Evolutionary conservation across 2,113 vertebrate genomes (phyloP).

Genomic region (Lamprologus callipterus): DNA sequence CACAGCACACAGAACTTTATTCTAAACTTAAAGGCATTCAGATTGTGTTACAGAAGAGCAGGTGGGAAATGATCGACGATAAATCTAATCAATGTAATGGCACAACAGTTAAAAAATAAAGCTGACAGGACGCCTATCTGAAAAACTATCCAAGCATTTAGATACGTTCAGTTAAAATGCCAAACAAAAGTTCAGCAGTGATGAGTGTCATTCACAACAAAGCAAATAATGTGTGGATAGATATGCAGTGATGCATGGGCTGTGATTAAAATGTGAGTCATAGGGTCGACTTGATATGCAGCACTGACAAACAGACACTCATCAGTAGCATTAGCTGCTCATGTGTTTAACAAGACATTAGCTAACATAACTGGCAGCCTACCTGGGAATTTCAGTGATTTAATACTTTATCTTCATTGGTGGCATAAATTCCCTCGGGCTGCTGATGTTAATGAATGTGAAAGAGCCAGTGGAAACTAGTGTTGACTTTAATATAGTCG

Average conservation of each 20-base stretch:
- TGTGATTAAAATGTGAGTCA: neutral
- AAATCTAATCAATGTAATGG: neutral
- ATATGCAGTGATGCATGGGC: neutral
- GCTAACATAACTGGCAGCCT: neutral
- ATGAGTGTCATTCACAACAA: neutral
- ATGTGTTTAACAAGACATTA: neutral
- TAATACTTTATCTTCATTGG: neutral
- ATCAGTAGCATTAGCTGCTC: neutral
- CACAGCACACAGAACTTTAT: neutral
- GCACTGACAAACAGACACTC: neutral
- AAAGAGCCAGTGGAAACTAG: neutral
- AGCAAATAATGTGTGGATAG: neutral
- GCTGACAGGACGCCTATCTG: neutral
- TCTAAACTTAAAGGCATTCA: neutral
- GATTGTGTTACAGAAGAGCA: neutral
- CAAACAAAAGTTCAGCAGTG: neutral
- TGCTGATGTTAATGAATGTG: neutral
- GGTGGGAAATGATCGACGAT: neutral
- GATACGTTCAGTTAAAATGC: neutral
- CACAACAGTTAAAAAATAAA: neutral
- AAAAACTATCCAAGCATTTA: too few species aligned
- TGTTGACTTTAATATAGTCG: neutral
- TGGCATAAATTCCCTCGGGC: neutral
- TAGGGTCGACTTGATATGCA: neutral
- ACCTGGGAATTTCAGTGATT: neutral